These are phyloP conservation scores for Hyposmocoma kahamanoa DNA, from an alignment of 1,140 invertebrate species.

Conservation along the genomic window DNA sequence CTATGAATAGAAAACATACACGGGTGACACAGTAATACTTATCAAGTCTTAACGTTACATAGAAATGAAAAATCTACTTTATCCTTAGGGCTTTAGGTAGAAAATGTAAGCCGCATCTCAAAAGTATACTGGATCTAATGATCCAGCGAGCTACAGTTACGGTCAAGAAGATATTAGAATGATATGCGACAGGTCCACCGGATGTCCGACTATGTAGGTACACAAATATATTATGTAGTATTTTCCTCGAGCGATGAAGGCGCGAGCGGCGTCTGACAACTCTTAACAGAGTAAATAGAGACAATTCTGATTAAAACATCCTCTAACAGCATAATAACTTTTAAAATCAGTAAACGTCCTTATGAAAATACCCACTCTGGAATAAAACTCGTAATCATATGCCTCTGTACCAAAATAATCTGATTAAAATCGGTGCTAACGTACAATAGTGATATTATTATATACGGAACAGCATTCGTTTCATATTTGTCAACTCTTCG, in stretches of 20 bases:
- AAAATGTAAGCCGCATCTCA: constrained; percentile 27
- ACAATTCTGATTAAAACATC: not conserved
- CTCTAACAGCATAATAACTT: constrained; percentile 2
- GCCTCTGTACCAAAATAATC: constrained; percentile 50
- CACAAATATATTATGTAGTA: too few relatives aligned
- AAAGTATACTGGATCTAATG: constrained; percentile 26
- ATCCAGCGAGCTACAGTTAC: constrained; percentile 13
- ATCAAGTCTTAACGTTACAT: constrained; percentile 9
- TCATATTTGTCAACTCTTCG: constrained; percentile 1
- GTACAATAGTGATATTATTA: constrained; percentile 24
- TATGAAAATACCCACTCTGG: constrained; percentile 54
- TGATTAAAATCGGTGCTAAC: constrained; percentile 36
- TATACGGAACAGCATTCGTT: constrained; percentile 32
- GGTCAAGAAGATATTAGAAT: constrained; percentile 26
- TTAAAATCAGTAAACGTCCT: constrained; percentile 38
- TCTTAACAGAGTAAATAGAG: not conserved
- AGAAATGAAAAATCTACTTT: constrained; percentile 25
- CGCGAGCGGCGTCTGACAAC: too few relatives aligned
- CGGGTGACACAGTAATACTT: constrained; percentile 1
- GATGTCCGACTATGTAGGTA: too few relatives aligned
- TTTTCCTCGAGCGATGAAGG: too few relatives aligned
- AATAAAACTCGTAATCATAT: constrained; percentile 28
- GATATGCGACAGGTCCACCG: constrained; percentile 43
- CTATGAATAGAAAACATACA: constrained; percentile 5
- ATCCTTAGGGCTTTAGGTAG: constrained; percentile 21